phyloP scores from a whole-genome alignment of 2,888 invertebrate species.

The Sarcophaga variegata region DNA sequence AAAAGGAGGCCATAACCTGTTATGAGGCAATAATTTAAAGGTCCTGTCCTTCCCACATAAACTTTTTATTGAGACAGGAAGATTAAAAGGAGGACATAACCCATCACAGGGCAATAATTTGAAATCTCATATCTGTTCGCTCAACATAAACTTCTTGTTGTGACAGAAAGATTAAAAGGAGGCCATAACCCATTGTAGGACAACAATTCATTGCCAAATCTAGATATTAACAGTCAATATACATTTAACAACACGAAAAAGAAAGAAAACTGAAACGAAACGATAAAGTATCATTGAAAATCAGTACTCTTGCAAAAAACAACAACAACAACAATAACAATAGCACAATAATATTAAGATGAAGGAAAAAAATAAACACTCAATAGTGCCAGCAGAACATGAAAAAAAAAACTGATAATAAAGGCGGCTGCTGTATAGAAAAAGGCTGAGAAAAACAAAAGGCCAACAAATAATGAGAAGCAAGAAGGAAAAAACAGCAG shows the following conservation, averaged over 20 bases:
- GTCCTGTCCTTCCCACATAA: no score
- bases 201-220: no score
- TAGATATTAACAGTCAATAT: no score
- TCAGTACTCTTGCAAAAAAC: background rate
- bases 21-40: no score
- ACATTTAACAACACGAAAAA: no score
- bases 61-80: background rate
- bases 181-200: background rate
- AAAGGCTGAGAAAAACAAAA: background rate
- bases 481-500: background rate
- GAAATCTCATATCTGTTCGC: no score
- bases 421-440: background rate
- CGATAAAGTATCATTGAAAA: no score
- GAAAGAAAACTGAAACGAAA: no score
- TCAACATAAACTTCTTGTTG: no score
- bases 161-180: background rate
- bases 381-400: conserved; percentile 10
- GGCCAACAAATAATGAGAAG: background rate
- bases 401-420: background rate
- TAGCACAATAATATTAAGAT: background rate
- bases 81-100: background rate
- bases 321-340: conserved; percentile 11
- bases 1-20: background rate
- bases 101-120: background rate
- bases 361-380: conserved; percentile 23